Percentiles rank a stretch among this genome's conserved stretches.
Evolutionary conservation across 2,797 vertebrate genomes (phyloP).

Genomic region (Jordanella pulchra): DNA sequence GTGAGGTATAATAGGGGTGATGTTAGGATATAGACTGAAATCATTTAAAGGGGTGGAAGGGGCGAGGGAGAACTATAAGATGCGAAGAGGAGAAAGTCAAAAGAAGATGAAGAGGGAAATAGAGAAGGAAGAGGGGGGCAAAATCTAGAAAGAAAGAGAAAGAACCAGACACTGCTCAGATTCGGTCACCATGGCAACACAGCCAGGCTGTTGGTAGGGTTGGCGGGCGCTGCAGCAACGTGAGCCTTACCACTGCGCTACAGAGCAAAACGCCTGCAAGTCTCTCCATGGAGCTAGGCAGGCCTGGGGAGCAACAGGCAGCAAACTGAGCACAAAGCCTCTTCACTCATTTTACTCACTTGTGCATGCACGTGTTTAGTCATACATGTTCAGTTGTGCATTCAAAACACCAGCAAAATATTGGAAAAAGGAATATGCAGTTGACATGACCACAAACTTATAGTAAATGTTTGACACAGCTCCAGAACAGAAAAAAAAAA

Average conservation of each 20-base stretch:
- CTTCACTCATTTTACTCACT: slow-evolving; percentile 43
- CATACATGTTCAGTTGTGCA: neutral
- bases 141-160: slow-evolving; percentile 24
- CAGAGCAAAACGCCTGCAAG: slow-evolving; percentile 75
- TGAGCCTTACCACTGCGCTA: slow-evolving; percentile 76
- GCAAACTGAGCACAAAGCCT: slow-evolving; percentile 44
- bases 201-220: slow-evolving; percentile 80
- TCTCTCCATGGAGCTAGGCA: slow-evolving; percentile 62
- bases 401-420: neutral
- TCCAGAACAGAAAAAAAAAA: slow-evolving; percentile 9
- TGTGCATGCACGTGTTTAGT: slow-evolving; percentile 11
- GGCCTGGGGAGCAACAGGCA: slow-evolving; percentile 77
- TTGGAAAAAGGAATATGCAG: neutral
- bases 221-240: slow-evolving; percentile 81
- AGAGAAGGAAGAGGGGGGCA: neutral
- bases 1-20: slow-evolving; percentile 47
- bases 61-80: slow-evolving; percentile 36
- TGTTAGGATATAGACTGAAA: slow-evolving; percentile 51
- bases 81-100: slow-evolving; percentile 57
- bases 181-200: slow-evolving; percentile 84
- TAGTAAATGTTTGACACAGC: slow-evolving; percentile 7
- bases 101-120: slow-evolving; percentile 30
- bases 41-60: slow-evolving; percentile 37
- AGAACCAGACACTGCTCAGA: slow-evolving; percentile 81
- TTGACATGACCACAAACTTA: slow-evolving; percentile 2